A percentile compares a stretch with the other conserved stretches of the same genome.
These are phyloP conservation scores for Theodoxus fluviatilis DNA, from an alignment of 2,888 invertebrate species.

Conservation along the genomic window DNA sequence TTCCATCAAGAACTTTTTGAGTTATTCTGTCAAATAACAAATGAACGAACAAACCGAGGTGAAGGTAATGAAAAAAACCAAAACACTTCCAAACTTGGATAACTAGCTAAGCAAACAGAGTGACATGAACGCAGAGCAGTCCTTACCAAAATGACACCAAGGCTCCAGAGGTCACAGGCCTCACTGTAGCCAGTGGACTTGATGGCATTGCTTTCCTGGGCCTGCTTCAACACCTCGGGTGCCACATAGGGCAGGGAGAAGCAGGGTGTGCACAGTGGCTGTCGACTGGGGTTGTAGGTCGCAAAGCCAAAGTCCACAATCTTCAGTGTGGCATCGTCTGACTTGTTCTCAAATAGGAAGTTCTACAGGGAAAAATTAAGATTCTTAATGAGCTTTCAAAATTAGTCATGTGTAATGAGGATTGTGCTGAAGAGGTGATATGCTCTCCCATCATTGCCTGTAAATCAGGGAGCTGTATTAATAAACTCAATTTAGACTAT, in stretches of 20 bases:
- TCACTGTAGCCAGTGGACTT: constrained; percentile 75
- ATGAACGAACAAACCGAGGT: too few relatives aligned
- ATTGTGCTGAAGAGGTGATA: too few relatives aligned
- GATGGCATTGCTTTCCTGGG: constrained; percentile 39
- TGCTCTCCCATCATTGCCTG: too few relatives aligned
- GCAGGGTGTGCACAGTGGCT: constrained; percentile 77
- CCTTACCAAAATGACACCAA: constrained; percentile 87
- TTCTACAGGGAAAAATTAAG: constrained; percentile 67
- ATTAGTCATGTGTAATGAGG: too few relatives aligned
- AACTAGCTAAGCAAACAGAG: background rate
- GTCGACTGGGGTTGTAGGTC: constrained; percentile 71
- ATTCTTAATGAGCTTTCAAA: background rate
- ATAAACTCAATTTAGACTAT: too few relatives aligned
- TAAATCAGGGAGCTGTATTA: too few relatives aligned
- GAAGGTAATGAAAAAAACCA: too few relatives aligned
- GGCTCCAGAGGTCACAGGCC: constrained; percentile 93
- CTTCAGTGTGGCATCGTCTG: constrained; percentile 75
- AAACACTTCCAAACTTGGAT: too few relatives aligned
- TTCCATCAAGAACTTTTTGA: too few relatives aligned
- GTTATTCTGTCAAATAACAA: too few relatives aligned
- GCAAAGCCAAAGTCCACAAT: constrained; percentile 98
- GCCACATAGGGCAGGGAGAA: constrained; percentile 95
- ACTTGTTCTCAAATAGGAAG: constrained; percentile 73
- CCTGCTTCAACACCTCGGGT: constrained; percentile 85
- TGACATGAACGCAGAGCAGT: background rate